Evolutionary conservation across 2,113 vertebrate species (phyloP).

Genomic region (Mustelus asterias): DNA sequence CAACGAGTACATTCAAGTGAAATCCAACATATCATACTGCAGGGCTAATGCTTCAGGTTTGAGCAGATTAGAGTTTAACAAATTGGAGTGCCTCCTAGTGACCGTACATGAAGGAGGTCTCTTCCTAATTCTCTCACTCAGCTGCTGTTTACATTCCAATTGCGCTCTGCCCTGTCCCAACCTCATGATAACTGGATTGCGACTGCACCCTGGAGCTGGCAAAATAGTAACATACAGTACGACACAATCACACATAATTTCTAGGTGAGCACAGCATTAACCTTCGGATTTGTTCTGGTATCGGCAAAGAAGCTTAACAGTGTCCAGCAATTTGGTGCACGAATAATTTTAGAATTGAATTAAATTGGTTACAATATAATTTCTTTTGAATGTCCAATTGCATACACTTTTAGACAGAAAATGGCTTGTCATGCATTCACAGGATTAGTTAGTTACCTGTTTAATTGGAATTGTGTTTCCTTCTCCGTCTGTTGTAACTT

Average conservation of each 20-base stretch:
- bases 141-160: neutral
- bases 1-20: neutral
- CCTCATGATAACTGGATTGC: neutral
- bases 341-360: neutral
- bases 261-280: neutral
- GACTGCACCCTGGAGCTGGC: neutral
- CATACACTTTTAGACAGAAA: neutral
- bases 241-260: neutral
- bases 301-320: neutral
- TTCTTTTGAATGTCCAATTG: neutral
- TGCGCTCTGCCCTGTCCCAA: neutral
- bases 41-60: neutral
- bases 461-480: neutral
- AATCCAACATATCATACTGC: neutral
- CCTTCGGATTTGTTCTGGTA: neutral
- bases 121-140: neutral
- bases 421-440: neutral
- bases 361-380: neutral
- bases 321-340: neutral
- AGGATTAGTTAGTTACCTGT: slow-evolving; percentile 14
- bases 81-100: neutral
- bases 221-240: neutral
- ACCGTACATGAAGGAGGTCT: neutral
- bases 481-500: neutral
- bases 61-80: neutral